Percentiles rank a stretch among this genome's conserved stretches.
Evolutionary conservation across 2,113 vertebrate species (phyloP).

Genomic region (Gadus chalcogrammus): DNA sequence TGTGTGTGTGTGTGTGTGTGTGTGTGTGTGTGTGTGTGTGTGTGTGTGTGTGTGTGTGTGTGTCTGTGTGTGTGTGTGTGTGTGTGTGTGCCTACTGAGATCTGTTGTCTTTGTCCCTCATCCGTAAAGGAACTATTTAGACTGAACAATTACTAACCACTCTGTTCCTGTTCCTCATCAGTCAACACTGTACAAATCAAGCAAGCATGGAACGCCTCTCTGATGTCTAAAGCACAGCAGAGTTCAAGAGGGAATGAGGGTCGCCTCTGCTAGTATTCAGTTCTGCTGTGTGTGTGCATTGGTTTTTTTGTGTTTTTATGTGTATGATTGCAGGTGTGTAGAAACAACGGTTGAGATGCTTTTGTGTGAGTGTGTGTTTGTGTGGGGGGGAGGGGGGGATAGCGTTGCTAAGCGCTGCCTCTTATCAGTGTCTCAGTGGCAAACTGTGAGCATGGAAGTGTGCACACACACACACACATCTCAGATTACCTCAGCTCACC

Average conservation of each 20-base stretch:
- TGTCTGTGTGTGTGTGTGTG: background rate
- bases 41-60: no score
- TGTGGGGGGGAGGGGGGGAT: no score
- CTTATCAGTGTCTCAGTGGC: conserved; percentile 62
- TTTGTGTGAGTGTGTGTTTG: background rate
- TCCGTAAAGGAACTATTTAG: no score
- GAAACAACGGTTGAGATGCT: conserved; percentile 67
- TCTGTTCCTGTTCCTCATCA: no score
- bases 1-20: conserved; percentile 18
- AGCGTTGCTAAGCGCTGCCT: conserved; percentile 54
- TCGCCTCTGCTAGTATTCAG: no score
- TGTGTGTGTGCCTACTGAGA: conserved; percentile 23
- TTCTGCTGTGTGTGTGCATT: conserved; percentile 20
- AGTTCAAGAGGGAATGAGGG: no score
- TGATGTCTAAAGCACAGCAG: no score
- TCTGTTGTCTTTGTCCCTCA: conserved; percentile 18
- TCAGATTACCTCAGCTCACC: conserved; percentile 51
- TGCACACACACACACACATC: conserved; percentile 58
- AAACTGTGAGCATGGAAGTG: conserved; percentile 45
- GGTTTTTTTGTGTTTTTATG: conserved; percentile 7
- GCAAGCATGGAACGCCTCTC: no score
- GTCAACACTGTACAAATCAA: no score
- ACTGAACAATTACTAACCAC: no score
- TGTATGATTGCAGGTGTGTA: conserved; percentile 21
- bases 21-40: background rate